These are phyloP conservation scores for Bryconaethiops microstoma DNA, from an alignment of 2,797 vertebrate species.

Conservation along the genomic window DNA sequence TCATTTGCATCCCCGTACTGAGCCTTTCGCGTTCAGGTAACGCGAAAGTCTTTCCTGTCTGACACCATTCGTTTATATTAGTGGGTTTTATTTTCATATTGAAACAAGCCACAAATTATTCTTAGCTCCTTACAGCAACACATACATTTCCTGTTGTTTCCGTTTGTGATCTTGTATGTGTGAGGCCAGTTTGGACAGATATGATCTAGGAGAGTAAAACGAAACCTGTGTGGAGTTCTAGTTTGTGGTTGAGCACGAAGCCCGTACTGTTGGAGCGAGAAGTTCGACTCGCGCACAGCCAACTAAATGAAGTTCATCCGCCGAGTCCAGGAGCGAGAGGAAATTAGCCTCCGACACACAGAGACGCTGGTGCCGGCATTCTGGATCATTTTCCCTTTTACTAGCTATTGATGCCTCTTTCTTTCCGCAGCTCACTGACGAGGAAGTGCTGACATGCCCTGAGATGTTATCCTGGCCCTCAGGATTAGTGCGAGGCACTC, in stretches of 20 bases:
- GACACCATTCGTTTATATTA: neutral
- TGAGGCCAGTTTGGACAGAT: neutral
- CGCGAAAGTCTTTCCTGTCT: too few relatives aligned
- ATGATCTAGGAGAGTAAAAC: neutral
- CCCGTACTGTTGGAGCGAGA: conserved; percentile 3
- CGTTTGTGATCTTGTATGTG: neutral
- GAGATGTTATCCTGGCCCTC: neutral
- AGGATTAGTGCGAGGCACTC: neutral
- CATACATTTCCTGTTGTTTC: neutral
- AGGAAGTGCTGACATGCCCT: neutral
- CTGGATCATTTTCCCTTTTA: conserved; percentile 5
- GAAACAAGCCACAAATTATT: neutral
- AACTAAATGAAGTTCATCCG: conserved; percentile 2
- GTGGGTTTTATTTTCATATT: neutral
- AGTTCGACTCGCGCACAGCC: conserved; percentile 14
- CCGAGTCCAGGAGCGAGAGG: conserved; percentile 1
- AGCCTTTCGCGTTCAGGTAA: too few relatives aligned
- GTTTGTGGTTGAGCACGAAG: conserved; percentile 24
- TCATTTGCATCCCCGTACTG: too few relatives aligned
- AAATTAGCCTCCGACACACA: conserved; percentile 12
- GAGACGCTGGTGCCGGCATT: conserved; percentile 2
- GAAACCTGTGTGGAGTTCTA: conserved; percentile 6
- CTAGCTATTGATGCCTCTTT: neutral
- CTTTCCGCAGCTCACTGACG: neutral
- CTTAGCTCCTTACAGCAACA: neutral